Percentiles rank a stretch among this genome's conserved stretches.
Conservation (phyloP, 92 coral and sea anemone genomes). For the Porites cylindrica region DNA sequence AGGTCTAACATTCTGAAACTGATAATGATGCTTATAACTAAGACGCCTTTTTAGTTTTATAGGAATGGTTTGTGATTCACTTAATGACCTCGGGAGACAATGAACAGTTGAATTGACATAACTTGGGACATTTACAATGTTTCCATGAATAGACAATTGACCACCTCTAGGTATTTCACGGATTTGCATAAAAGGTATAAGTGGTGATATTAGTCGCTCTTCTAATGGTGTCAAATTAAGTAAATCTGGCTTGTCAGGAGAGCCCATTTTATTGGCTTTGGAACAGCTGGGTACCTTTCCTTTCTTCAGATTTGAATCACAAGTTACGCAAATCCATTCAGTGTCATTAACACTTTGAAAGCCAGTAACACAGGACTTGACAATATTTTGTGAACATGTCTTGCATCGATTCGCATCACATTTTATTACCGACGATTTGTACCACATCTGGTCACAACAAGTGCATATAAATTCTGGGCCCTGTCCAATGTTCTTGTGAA, state of each 20-base stretch:
- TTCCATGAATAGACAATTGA: constrained; percentile 40
- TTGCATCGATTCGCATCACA: no score
- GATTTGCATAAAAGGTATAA: constrained; percentile 43
- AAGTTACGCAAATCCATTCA: no score
- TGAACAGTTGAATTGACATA: constrained; percentile 69
- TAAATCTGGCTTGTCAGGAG: background rate
- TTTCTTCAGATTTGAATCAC: no score
- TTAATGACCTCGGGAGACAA: constrained; percentile 56
- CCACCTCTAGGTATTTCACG: constrained; percentile 49
- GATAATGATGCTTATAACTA: constrained; percentile 67
- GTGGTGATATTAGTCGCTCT: constrained; percentile 46
- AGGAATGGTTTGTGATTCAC: constrained; percentile 60
- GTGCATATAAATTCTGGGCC: constrained; percentile 47
- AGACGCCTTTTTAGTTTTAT: constrained; percentile 58
- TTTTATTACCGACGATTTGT: constrained; percentile 13
- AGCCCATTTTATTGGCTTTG: no score
- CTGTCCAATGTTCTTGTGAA: constrained; percentile 6
- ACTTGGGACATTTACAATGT: constrained; percentile 57
- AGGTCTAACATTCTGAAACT: constrained; percentile 69
- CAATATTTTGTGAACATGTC: no score
- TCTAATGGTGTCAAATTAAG: constrained; percentile 51
- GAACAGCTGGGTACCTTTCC: no score
- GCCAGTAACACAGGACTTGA: background rate
- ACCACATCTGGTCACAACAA: constrained; percentile 45
- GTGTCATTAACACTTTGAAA: constrained; percentile 17